These are phyloP conservation scores for Paraescarpia echinospica DNA, from an alignment of 1,140 invertebrate species.

Conservation along the genomic window DNA sequence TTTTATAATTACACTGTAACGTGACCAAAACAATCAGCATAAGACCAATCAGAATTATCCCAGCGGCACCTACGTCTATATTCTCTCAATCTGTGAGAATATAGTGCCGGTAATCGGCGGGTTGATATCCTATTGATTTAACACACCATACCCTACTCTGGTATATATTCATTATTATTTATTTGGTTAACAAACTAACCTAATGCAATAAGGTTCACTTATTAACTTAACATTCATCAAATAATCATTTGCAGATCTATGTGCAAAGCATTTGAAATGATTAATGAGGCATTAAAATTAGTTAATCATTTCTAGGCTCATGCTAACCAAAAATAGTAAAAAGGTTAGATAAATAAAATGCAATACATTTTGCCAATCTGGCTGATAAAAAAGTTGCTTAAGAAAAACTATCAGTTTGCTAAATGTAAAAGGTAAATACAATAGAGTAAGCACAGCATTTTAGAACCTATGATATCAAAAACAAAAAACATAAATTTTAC, in stretches of 20 bases:
- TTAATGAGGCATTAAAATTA: not conserved
- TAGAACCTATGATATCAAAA: not conserved
- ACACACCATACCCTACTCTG: not conserved
- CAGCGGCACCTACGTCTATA: not conserved
- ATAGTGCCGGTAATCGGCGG: not conserved
- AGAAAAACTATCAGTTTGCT: too few species aligned
- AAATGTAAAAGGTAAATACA: too few species aligned
- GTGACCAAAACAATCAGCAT: not conserved
- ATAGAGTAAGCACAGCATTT: not conserved
- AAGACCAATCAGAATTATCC: not conserved
- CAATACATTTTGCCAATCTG: too few species aligned
- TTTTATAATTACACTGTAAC: not conserved
- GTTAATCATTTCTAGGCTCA: not conserved
- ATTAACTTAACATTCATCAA: not conserved
- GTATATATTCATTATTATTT: not conserved
- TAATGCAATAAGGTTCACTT: not conserved
- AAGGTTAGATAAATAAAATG: too few species aligned
- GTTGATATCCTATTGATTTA: not conserved
- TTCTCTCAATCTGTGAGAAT: not conserved
- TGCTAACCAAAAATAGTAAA: too few species aligned
- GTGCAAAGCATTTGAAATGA: too few species aligned
- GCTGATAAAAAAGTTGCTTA: too few species aligned
- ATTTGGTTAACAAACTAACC: not conserved
- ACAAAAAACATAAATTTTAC: not conserved
- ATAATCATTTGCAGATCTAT: too few species aligned